Evolutionary conservation across 37 sponge, comb jelly and placozoan genomes (phyloP).

Genomic region (Axinella damicornis): DNA sequence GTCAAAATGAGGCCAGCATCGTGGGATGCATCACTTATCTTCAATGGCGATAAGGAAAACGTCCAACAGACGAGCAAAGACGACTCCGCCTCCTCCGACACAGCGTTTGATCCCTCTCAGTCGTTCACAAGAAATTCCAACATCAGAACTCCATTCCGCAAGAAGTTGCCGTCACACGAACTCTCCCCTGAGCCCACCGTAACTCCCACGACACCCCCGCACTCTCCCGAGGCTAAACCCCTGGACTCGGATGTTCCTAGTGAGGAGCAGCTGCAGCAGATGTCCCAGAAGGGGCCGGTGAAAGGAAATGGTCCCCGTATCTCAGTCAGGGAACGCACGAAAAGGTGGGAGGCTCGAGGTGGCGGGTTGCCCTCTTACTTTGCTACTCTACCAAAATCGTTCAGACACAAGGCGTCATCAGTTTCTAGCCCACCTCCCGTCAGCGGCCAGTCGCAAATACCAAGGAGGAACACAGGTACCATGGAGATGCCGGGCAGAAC

Average conservation of each 20-base stretch:
- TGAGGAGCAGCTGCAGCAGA: too few species aligned
- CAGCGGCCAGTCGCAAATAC: too few species aligned
- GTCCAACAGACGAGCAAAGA: not conserved
- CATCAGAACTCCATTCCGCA: not conserved
- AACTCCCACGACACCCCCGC: too few species aligned
- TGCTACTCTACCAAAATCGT: conserved; percentile 49
- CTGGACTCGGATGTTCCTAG: too few species aligned
- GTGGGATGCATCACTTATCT: conserved; percentile 30
- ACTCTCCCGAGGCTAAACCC: too few species aligned
- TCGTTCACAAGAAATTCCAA: conserved; percentile 6
- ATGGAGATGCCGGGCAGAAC: not conserved
- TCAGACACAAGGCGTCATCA: not conserved
- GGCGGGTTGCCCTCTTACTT: conserved; percentile 42
- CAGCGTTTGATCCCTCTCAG: not conserved
- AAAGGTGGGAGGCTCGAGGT: conserved; percentile 56
- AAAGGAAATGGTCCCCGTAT: not conserved
- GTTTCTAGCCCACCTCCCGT: not conserved
- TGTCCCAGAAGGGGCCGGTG: too few species aligned
- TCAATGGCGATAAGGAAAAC: conserved; percentile 17
- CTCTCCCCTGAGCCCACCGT: conserved; percentile 2
- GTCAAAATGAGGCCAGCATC: conserved; percentile 14
- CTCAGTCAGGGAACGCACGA: conserved; percentile 51
- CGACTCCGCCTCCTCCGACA: not conserved
- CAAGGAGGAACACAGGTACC: not conserved
- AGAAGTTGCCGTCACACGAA: conserved; percentile 3